Evolutionary conservation across 2,888 invertebrate genomes (phyloP), one percentile per base, ranked within the genome.

Genomic region (Pogonocherus hispidulus): DNA sequence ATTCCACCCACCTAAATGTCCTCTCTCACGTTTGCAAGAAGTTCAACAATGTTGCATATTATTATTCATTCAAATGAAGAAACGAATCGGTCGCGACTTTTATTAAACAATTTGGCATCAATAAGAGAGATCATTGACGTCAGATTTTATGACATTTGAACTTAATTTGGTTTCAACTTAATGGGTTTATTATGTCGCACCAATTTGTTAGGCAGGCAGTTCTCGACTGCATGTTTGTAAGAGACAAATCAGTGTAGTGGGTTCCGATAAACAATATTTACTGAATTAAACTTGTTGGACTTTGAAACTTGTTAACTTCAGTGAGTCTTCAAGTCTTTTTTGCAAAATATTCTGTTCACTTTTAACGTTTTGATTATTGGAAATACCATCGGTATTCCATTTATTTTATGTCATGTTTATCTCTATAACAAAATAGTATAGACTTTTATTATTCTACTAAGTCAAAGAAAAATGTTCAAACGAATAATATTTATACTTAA

Each of bases 41-140:
- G 20, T 32, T 27, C 57, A 27, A 59, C 59, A n/a, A 23, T 32
- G 19, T 59, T 32, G 44, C 23, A 44, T 59, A 19, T 59, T 46
- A 57, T 27, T 59, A 59, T 66, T 51, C 60, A 62, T 63, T 55
- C 63, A 66, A 54, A 66, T 69, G 72, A 72, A 67, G 57, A 57
- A 67, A 63, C 66, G 67, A 67, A 69, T 69, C 62, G 70, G 71
- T 75, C 73, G 69, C 69, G 75, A 74, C 74, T 73, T 74, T 76
- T 73, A 75, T 75, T 75, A 73, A 75, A 76, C 73, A 76, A 76
- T 74, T 78, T 75, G 74, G 70, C 75, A 77, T 75, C 76, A 76
- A 76, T 76, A 76, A 79, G 74, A 78, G 70, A 74, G 76, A 78
- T 78, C 76, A 77, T 79, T 79, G 77, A 79, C 79, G 79, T 79